Conservation (phyloP, 2,797 vertebrate genomes). For the Danionella dracula region DNA sequence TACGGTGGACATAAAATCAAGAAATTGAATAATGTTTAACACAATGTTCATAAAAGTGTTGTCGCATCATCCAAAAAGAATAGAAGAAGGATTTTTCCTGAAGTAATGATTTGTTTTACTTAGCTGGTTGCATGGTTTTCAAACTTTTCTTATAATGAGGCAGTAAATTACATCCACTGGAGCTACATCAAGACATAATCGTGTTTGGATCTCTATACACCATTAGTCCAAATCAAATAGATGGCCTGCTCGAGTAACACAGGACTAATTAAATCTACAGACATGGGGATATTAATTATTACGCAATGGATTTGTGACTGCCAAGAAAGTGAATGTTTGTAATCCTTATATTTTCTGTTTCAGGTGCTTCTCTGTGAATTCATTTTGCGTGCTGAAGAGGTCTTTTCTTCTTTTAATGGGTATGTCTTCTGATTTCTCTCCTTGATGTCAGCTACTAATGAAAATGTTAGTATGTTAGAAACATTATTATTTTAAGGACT, state of each 20-base stretch:
- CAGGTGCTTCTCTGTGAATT: neutral
- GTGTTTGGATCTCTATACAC: neutral
- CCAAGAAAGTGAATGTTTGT: neutral
- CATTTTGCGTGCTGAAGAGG: neutral
- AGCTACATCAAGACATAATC: conserved; percentile 11
- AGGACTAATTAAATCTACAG: conserved; percentile 30
- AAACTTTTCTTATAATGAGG: conserved; percentile 5
- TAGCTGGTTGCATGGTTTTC: conserved; percentile 1
- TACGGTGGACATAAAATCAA: too few relatives aligned
- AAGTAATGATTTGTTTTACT: neutral
- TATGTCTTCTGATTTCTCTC: neutral
- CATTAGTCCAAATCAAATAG: conserved; percentile 17
- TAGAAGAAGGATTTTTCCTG: neutral
- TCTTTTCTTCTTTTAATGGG: neutral
- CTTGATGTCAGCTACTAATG: neutral
- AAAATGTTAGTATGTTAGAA: neutral
- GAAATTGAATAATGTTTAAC: too few relatives aligned
- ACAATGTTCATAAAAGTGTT: too few relatives aligned
- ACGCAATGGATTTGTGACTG: neutral
- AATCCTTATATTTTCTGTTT: neutral
- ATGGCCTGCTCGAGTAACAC: neutral
- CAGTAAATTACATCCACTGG: conserved; percentile 3
- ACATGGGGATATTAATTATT: conserved; percentile 26
- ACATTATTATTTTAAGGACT: neutral
- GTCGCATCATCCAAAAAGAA: too few relatives aligned